Evolutionary conservation across 2,888 invertebrate genomes (phyloP), one percentile per base, ranked within the genome.

Genomic region (Dione vanillae): DNA sequence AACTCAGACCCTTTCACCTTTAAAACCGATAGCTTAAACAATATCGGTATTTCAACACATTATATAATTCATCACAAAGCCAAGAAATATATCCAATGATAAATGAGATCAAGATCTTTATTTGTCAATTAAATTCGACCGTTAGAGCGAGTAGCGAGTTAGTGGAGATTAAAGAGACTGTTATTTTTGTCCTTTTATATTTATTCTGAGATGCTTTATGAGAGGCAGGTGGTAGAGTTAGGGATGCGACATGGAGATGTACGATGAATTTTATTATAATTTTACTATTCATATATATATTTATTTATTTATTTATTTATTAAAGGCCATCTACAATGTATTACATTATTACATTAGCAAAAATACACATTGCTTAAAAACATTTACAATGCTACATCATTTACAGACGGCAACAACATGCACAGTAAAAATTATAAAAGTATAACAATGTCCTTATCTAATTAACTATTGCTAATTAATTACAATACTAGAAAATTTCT

Each of bases 181-280:
- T 81, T 79, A 82, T 79, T 79, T 78, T 79, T 74, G 82, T 82
- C 80, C 78, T 82, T 83, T 85, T 85, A 79, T 83, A 79, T 84
- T 85, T 84, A 80, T 78, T 79, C 76, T 68, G 78, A 72, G 76
- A 83, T 85, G 80, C 71, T 86, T 86, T 86, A 86, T 85, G 85
- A 79, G 79, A 66, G 83, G 83, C 86, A 86, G 86, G 87, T 86
- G 70, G 67, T n/a, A 51, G 2, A 2, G 56, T 16, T 76, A 79
- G 79, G 67, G 78, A 65, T 67, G 78, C 37, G 20, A 61, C 14
- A 11, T 10, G 16, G 16, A 47, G 35, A 12, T 58, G 27, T 19
- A 56, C 65, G 66, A 69, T 68, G 59, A 43, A 16, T 67, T 72
- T 54, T 72, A 71, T 71, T 71, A 19, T 43, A 19, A 43, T 9